Evolutionary conservation across 1,140 invertebrate genomes (phyloP), one percentile per base, ranked within the genome.

Genomic region (Bombus huntii): DNA sequence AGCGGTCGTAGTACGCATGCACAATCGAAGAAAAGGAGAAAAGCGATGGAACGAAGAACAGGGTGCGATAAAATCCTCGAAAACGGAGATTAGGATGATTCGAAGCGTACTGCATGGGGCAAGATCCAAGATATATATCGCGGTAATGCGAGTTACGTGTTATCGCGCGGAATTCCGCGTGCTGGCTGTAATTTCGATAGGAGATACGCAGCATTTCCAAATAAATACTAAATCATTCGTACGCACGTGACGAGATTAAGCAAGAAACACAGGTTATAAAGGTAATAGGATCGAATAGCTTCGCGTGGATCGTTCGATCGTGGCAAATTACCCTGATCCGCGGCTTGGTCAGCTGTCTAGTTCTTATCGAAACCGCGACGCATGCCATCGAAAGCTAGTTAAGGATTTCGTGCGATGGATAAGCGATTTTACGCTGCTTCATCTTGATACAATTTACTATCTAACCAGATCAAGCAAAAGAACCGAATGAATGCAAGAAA

Each of bases 291-390:
- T 25, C 68, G 39, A 59, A 47, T 12, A 9, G 8, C 12, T 57
- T 59, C 39, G 28, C 13, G 22, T 39, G 39, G 10, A 53, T 4
- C 9, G 39, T 8, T 65, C 42, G 71, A 74, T 74, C 34, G n/a
- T 65, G 34, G 74, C 42, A 75, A 82, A 82, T 82, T 83, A 76
- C 18, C 25, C 18, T 13, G 18, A 83, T 37, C 31, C 59, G 34
- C n/a, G 28, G 13, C 22, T 42, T n/a, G 28, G 31, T 39, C 78
- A 9, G 65, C 31, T n/a, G 53, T 9, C 66, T n/a, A 44, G 42
- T 47, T 47, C n/a, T 75, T 82, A 65, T 65, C 31, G 37, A 34
- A 66, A 47, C 31, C 42, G 71, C 31, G n/a, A 10, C 31, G 15
- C 13, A 9, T 22, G 37, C 8, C n/a, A 59, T 34, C 25, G 71